These are phyloP conservation scores for Apodemia zela DNA, from an alignment of 2,888 invertebrate genomes.

Conservation along the genomic window DNA sequence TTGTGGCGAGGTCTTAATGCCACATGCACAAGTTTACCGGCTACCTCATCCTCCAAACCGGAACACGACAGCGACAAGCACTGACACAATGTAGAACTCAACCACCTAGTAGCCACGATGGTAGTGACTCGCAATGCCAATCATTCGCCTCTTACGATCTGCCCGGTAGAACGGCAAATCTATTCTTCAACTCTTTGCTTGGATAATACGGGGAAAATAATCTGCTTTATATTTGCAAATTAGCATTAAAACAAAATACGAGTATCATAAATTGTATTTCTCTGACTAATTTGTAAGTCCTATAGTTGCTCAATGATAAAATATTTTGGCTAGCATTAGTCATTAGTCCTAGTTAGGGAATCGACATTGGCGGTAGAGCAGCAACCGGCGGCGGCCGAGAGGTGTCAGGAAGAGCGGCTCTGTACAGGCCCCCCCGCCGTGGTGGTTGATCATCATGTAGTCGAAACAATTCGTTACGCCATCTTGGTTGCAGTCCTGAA, in stretches of 20 bases:
- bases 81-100: no score
- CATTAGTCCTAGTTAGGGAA: constrained; percentile 28
- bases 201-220: no score
- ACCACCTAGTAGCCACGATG: no score
- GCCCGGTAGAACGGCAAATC: no score
- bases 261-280: neutral
- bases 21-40: no score
- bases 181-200: no score
- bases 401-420: constrained; percentile 45
- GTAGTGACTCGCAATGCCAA: no score
- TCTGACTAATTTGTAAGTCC: neutral
- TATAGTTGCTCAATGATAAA: neutral
- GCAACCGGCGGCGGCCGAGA: constrained; percentile 55
- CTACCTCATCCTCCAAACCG: no score
- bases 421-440: constrained; percentile 77
- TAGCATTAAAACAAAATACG: neutral
- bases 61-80: no score
- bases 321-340: neutral
- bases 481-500: constrained; percentile 83
- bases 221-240: no score
- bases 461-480: constrained; percentile 83
- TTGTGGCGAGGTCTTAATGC: no score
- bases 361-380: constrained; percentile 57
- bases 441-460: constrained; percentile 83
- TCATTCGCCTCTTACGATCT: no score